phyloP scores from a whole-genome alignment of 2,888 invertebrate genomes.

The Choreutis nemorana region DNA sequence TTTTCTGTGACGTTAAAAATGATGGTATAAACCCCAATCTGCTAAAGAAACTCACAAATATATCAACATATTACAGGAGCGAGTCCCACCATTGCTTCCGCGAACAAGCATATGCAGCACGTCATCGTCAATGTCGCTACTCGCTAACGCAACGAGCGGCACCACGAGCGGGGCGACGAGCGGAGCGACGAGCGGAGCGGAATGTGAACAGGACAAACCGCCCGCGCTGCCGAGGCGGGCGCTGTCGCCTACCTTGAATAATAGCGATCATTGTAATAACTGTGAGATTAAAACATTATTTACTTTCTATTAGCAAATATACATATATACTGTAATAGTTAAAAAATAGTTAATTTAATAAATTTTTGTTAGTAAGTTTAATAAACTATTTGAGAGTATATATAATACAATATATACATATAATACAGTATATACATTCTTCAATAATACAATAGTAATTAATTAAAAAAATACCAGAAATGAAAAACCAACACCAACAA shows the following conservation, averaged over 20 bases:
- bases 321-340: too few species aligned
- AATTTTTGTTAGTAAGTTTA: too few species aligned
- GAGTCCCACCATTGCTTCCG: constrained; percentile 40
- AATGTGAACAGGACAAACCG: constrained; percentile 7
- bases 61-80: constrained; percentile 30
- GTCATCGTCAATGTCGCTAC: constrained; percentile 2
- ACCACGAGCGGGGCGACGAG: constrained; percentile 9
- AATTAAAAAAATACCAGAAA: too few species aligned
- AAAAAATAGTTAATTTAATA: too few species aligned
- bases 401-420: too few species aligned
- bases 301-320: constrained; percentile 1
- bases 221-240: constrained; percentile 9
- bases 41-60: too few species aligned
- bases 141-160: background rate
- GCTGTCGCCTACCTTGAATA: constrained; percentile 16
- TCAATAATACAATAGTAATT: too few species aligned
- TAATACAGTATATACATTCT: too few species aligned
- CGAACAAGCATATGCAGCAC: constrained; percentile 15
- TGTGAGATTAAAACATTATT: too few species aligned
- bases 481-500: too few species aligned
- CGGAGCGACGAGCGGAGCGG: constrained; percentile 1
- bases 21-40: too few species aligned
- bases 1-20: constrained; percentile 78
- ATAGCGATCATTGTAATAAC: constrained; percentile 18
- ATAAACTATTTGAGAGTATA: too few species aligned